These are phyloP conservation scores for Sebastes hubbsi DNA, from an alignment of 2,797 vertebrate species.

Conservation along the genomic window DNA sequence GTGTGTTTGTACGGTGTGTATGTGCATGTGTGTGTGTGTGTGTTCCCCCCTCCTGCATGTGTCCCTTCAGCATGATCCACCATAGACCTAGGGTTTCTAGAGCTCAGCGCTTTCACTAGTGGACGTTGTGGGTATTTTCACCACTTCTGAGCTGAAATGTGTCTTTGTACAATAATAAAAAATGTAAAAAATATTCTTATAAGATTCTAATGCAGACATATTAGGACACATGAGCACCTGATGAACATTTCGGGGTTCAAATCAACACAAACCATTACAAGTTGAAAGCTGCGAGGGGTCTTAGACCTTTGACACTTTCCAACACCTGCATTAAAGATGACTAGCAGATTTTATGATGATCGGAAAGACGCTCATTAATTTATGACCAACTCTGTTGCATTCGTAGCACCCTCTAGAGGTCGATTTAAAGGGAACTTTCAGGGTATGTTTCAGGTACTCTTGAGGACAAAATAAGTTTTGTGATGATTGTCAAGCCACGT, in stretches of 20 bases:
- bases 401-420: too few species aligned
- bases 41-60: constrained; percentile 59
- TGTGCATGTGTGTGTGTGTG: constrained; percentile 30
- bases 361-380: too few species aligned
- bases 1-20: constrained; percentile 45
- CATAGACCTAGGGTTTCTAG: constrained; percentile 57
- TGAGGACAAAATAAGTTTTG: too few species aligned
- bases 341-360: too few species aligned
- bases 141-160: neutral
- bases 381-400: too few species aligned
- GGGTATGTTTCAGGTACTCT: too few species aligned
- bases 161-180: neutral
- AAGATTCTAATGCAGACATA: neutral
- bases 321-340: too few species aligned
- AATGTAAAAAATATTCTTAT: neutral
- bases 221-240: neutral
- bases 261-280: too few species aligned
- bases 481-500: too few species aligned
- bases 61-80: constrained; percentile 68
- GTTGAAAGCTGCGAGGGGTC: too few species aligned
- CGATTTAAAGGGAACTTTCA: too few species aligned
- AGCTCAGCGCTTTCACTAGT: neutral
- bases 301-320: too few species aligned
- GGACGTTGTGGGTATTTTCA: neutral
- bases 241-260: neutral